Conservation (phyloP, 1,140 invertebrate species). For the Caligus rogercresseyi region DNA sequence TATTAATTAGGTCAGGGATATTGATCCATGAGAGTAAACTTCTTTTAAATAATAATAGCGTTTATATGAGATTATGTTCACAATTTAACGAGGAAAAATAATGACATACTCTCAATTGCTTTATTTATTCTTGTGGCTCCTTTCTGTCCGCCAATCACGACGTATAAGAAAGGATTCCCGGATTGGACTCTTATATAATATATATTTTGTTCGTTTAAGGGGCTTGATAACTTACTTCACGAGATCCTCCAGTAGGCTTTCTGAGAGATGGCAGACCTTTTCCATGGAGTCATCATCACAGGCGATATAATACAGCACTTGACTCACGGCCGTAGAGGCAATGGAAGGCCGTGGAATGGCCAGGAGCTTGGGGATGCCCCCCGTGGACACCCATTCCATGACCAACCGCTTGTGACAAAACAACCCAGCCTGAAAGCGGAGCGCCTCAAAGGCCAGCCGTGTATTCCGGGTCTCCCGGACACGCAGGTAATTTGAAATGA, state of each 20-base stretch:
- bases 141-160: too few species aligned
- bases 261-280: slow-evolving; percentile 64
- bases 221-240: slow-evolving; percentile 16
- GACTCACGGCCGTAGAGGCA: slow-evolving; percentile 83
- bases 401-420: slow-evolving; percentile 95
- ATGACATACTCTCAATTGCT: too few species aligned
- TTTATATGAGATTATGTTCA: too few species aligned
- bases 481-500: slow-evolving; percentile 80
- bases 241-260: slow-evolving; percentile 41
- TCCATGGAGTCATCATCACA: slow-evolving; percentile 97
- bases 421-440: slow-evolving; percentile 77
- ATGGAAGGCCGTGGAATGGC: slow-evolving; percentile 78
- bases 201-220: too few species aligned
- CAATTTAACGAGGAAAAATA: too few species aligned
- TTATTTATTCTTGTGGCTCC: too few species aligned
- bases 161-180: too few species aligned
- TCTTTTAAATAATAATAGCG: too few species aligned
- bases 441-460: slow-evolving; percentile 77
- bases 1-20: too few species aligned
- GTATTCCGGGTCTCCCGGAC: slow-evolving; percentile 70
- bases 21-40: too few species aligned
- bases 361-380: slow-evolving; percentile 43
- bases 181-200: too few species aligned
- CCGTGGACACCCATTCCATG: slow-evolving; percentile 71
- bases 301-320: slow-evolving; percentile 86